Evolutionary conservation across 2,113 vertebrate genomes (phyloP).

Genomic region (Crotalus helleri): DNA sequence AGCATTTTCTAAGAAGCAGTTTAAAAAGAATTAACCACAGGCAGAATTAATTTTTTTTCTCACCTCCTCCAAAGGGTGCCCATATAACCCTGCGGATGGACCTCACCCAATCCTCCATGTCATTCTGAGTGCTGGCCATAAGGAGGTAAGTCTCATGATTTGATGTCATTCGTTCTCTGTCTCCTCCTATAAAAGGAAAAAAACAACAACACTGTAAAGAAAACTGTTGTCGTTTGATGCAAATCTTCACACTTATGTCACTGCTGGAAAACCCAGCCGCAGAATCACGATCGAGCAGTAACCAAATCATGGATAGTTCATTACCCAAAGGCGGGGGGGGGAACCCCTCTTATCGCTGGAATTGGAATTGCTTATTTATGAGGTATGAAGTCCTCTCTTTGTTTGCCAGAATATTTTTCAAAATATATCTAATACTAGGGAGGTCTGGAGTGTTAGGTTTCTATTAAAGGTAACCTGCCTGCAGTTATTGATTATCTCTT

Average conservation of each 20-base stretch:
- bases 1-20: background rate
- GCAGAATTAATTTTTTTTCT: background rate
- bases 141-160: slow-evolving; percentile 99
- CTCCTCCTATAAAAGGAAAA: slow-evolving; percentile 78
- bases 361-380: background rate
- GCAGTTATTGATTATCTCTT: background rate
- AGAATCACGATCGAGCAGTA: background rate
- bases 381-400: background rate
- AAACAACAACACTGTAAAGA: background rate
- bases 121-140: slow-evolving; percentile 97
- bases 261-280: background rate
- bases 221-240: background rate
- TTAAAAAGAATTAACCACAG: fast-evolving
- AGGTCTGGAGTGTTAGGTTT: background rate
- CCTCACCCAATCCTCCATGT: slow-evolving; percentile 99
- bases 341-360: background rate
- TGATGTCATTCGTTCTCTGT: slow-evolving; percentile 96
- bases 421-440: background rate
- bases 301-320: background rate
- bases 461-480: background rate
- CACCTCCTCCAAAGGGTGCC: slow-evolving; percentile 98
- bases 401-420: background rate
- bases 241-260: background rate
- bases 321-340: background rate
- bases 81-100: slow-evolving; percentile 97